Base-by-base conservation (phyloP, 1,140 invertebrate species). In the Aphidius gifuensis region DNA sequence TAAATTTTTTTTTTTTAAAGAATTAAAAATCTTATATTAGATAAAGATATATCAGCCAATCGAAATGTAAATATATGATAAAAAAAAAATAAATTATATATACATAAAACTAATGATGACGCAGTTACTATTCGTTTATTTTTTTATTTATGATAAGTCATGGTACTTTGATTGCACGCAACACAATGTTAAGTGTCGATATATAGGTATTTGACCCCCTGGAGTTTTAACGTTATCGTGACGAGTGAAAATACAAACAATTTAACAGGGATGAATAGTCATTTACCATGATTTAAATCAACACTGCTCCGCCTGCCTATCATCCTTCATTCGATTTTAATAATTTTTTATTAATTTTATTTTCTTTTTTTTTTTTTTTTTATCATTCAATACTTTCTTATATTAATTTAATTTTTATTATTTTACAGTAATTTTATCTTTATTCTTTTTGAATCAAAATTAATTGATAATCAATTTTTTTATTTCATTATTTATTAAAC, bases 191-290 rank as follows among this genome's bases (percentile, higher is more conserved):
- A 54, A 68, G 64, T 71, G 74, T 74, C 69, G 73, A 73, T 74
- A 74, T 72, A 69, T 32, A 32, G 23, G 23, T 32, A 32, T 73
- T 71, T 69, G 75, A 71, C 74, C 71, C 70, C 43, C 40, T 60
- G 23, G 23, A 32, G 49, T 7, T 49, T 43, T 60, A 44, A 64
- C 62, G 62, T 65, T 59, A 62, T 61, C 77, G 74, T 80, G 76
- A 79, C 76, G 77, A 80, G 76, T 79, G 75, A 76, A 78, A 79
- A 79, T 79, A 80, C 75, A 78, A 78, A 79, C 77, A 78, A 71
- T 80, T 79, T 80, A 80, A 78, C 74, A 69, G 72, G 75, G 74
- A 78, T 79, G 78, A 80, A 74, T 78, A 74, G 74, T 71, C 76
- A 68, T 76, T 80, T 73, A 70, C 69, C 65, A 63, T 39, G 58